These are phyloP conservation scores for Sminthurinus aureus DNA, from an alignment of 2,888 invertebrate genomes.

Conservation along the genomic window DNA sequence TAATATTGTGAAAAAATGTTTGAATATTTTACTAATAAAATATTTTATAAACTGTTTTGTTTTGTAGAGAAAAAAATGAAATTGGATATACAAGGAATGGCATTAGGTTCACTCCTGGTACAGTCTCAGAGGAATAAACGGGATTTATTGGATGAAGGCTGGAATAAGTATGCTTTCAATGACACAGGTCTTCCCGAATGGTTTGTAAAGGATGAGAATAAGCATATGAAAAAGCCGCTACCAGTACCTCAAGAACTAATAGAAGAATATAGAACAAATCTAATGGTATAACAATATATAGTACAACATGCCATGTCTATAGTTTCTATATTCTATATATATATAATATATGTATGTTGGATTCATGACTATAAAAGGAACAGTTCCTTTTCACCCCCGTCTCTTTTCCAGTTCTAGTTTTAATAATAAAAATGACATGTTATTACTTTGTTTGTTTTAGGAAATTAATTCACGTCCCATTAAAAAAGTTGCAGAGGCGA, in stretches of 20 bases:
- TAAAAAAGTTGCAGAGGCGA: conserved; percentile 98
- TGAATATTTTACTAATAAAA: too few species aligned
- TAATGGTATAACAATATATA: conserved; percentile 54
- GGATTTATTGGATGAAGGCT: conserved; percentile 88
- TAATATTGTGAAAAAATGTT: too few species aligned
- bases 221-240: conserved; percentile 83
- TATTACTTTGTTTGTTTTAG: conserved; percentile 48
- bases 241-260: conserved; percentile 87
- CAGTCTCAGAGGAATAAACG: conserved; percentile 89
- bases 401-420: too few species aligned
- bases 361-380: too few species aligned
- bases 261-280: conserved; percentile 80
- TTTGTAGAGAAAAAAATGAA: conserved; percentile 67
- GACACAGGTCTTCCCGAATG: conserved; percentile 93
- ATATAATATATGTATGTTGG: background rate
- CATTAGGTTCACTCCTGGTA: conserved; percentile 89
- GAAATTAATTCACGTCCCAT: conserved; percentile 94
- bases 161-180: conserved; percentile 92
- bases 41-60: background rate
- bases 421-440: background rate
- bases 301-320: background rate
- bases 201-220: conserved; percentile 93
- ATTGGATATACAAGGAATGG: conserved; percentile 86
- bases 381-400: too few species aligned
- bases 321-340: background rate